These are phyloP conservation scores for Tetrao urogallus DNA, from an alignment of 2,113 vertebrate genomes.

Conservation along the genomic window DNA sequence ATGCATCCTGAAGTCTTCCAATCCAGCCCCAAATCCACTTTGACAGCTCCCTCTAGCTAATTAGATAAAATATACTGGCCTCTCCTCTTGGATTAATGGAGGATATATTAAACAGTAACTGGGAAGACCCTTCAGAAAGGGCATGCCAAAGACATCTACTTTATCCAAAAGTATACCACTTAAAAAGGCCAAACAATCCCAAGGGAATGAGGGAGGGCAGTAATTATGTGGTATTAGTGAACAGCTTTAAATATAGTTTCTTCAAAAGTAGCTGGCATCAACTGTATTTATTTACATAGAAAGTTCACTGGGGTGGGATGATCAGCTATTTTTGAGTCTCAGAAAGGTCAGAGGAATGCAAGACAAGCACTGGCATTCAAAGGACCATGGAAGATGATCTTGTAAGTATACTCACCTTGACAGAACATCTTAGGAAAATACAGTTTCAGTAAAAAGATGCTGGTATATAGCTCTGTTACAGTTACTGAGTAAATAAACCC, in stretches of 20 bases:
- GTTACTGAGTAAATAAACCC: not conserved
- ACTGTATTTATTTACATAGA: not conserved
- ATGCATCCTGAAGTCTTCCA: not conserved
- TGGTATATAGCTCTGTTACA: not conserved
- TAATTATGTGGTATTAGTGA: not conserved
- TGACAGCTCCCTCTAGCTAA: not conserved
- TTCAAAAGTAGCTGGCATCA: conserved; percentile 3
- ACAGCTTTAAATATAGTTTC: conserved; percentile 35
- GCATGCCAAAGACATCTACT: not conserved
- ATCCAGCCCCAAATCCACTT: not conserved
- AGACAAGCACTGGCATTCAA: not conserved
- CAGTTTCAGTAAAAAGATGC: not conserved
- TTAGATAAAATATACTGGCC: not conserved
- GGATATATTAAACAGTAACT: not conserved
- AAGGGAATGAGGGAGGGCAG: not conserved
- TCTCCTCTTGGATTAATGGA: not conserved
- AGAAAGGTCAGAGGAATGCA: conserved; percentile 1
- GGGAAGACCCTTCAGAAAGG: not conserved
- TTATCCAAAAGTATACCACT: not conserved
- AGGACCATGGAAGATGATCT: not conserved
- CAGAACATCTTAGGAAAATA: not conserved
- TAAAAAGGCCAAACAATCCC: not conserved
- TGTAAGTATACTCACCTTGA: not conserved
- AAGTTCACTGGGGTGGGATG: not conserved
- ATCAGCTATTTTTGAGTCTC: conserved; percentile 18